Evolutionary conservation across 2,888 invertebrate species (phyloP).

Genomic region (Parapristionchus giblindavisi): DNA sequence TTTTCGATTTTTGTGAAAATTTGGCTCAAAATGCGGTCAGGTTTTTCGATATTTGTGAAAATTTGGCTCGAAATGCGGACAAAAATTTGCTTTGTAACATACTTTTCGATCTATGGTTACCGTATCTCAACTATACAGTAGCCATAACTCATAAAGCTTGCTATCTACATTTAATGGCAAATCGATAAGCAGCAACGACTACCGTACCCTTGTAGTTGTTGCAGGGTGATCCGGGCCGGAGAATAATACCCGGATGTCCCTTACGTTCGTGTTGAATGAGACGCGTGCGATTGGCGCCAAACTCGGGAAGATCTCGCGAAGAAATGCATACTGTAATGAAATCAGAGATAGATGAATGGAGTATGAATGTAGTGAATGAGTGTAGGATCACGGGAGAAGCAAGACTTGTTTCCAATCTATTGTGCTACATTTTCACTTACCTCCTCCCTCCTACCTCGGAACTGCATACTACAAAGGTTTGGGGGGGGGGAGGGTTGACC

Average conservation of each 20-base stretch:
- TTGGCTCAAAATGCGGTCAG: no score
- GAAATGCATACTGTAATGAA: conserved; percentile 61
- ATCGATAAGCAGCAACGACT: background rate
- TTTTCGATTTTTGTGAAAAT: no score
- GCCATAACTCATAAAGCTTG: background rate
- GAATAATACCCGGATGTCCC: conserved; percentile 69
- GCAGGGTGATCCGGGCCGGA: conserved; percentile 95
- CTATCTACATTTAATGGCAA: background rate
- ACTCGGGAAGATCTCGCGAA: conserved; percentile 65
- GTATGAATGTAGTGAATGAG: background rate
- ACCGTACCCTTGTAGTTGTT: conserved; percentile 82
- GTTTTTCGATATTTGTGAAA: no score
- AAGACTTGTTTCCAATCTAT: background rate
- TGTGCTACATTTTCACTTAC: no score
- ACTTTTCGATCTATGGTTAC: no score
- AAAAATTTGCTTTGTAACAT: no score
- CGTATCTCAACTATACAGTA: background rate
- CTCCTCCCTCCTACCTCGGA: no score
- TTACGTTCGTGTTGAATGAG: conserved; percentile 60
- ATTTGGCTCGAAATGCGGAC: no score
- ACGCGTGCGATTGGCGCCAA: conserved; percentile 53
- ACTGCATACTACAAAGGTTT: no score
- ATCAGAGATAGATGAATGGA: background rate
- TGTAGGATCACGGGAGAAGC: background rate
- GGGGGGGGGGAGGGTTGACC: no score